Evolutionary conservation across 2,888 invertebrate genomes (phyloP).

Genomic region (Morpho deidamia): DNA sequence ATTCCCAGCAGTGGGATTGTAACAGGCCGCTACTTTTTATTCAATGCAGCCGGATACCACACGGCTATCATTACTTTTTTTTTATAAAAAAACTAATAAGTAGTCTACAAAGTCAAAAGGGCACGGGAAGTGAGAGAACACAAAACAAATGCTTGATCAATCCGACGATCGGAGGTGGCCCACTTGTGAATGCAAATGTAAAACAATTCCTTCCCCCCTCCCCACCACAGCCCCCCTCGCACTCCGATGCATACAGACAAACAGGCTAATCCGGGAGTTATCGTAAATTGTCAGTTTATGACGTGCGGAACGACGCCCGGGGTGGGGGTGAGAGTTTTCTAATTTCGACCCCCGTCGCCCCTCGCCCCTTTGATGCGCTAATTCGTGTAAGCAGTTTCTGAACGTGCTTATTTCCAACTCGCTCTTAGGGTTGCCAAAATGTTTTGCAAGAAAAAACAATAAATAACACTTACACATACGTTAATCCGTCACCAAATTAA

Average conservation of each 20-base stretch:
- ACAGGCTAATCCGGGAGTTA: conserved; percentile 78
- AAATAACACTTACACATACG: no score
- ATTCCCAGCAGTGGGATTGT: no score
- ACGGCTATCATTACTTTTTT: no score
- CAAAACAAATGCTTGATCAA: conserved; percentile 25
- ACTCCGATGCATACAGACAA: conserved; percentile 72
- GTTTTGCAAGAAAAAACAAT: no score
- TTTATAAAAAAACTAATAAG: no score
- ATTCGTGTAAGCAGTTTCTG: conserved; percentile 78
- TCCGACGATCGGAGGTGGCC: conserved; percentile 25
- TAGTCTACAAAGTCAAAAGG: no score
- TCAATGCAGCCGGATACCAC: no score
- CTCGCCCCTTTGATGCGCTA: conserved; percentile 74
- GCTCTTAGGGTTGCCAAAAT: conserved; percentile 22
- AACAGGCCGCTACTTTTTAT: no score
- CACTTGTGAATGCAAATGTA: conserved; percentile 51
- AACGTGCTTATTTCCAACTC: conserved; percentile 74
- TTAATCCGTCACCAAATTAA: no score
- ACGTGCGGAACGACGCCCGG: conserved; percentile 72
- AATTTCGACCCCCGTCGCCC: conserved; percentile 70
- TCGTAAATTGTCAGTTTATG: conserved; percentile 80
- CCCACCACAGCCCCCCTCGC: conserved; percentile 23
- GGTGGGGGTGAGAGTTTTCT: conserved; percentile 58
- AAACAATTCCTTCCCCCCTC: conserved; percentile 45
- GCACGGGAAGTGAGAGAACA: conserved; percentile 3